These are phyloP conservation scores for Ahaetulla prasina DNA, from an alignment of 2,113 vertebrate species.

Conservation along the genomic window DNA sequence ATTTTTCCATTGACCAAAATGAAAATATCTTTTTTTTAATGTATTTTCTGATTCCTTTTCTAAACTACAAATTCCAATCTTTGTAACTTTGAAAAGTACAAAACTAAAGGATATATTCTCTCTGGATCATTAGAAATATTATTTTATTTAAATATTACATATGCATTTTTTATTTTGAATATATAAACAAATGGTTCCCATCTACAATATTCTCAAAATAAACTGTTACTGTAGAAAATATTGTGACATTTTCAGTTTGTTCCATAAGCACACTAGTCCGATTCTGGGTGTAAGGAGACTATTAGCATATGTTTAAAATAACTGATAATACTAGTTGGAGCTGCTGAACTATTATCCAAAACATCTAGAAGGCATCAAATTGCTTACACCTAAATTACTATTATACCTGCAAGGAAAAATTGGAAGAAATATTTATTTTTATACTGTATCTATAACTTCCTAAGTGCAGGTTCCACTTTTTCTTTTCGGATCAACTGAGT, in stretches of 20 bases:
- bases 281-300: not conserved
- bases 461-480: not conserved
- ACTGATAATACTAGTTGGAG: not conserved
- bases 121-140: not conserved
- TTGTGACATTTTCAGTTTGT: not conserved
- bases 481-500: not conserved
- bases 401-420: constrained; percentile 26
- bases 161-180: not conserved
- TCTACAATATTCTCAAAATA: not conserved
- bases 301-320: not conserved
- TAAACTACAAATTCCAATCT: not conserved
- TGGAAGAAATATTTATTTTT: not conserved
- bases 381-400: not conserved
- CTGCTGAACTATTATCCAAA: not conserved
- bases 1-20: not conserved
- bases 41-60: not conserved
- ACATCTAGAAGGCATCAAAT: not conserved
- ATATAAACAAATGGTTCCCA: not conserved
- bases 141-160: not conserved
- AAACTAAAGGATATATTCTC: not conserved
- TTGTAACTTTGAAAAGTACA: not conserved
- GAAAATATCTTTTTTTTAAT: not conserved
- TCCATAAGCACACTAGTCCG: not conserved
- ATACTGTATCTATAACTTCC: not conserved
- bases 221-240: not conserved